These are phyloP conservation scores for Nemurella pictetii DNA, from an alignment of 2,888 invertebrate species.

Conservation along the genomic window DNA sequence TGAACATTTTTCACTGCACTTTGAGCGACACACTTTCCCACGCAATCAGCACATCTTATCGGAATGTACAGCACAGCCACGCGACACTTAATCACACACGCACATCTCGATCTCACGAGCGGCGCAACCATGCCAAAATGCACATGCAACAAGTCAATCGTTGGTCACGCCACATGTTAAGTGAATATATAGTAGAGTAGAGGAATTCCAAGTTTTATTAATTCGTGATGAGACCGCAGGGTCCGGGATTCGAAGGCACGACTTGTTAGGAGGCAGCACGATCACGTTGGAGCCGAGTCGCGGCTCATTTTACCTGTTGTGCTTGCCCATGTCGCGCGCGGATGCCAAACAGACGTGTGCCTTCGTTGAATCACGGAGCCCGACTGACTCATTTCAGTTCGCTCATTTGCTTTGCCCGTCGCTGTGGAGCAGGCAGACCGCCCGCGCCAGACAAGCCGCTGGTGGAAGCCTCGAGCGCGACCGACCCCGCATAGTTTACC, in stretches of 20 bases:
- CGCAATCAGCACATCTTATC: not conserved
- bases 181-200: not conserved
- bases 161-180: not conserved
- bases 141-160: not conserved
- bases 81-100: not conserved
- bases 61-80: not conserved
- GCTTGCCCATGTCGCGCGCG: not conserved
- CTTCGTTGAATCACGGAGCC: not conserved
- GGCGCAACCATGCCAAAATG: not conserved
- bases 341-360: not conserved
- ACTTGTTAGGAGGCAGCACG: not conserved
- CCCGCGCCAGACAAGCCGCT: not conserved
- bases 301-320: slow-evolving; percentile 3
- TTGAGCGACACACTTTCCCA: not conserved
- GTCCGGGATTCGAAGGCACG: not conserved
- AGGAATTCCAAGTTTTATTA: not conserved
- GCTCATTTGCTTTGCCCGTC: no score
- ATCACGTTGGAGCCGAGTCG: not conserved
- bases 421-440: no score
- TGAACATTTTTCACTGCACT: slow-evolving; percentile 19
- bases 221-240: not conserved
- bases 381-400: not conserved
- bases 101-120: not conserved
- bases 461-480: not conserved
- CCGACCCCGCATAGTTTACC: not conserved